A percentile compares a stretch with the other conserved stretches of the same genome.
These are phyloP conservation scores for Drosophila birchii DNA, from an alignment of 2,888 invertebrate species.

Conservation along the genomic window DNA sequence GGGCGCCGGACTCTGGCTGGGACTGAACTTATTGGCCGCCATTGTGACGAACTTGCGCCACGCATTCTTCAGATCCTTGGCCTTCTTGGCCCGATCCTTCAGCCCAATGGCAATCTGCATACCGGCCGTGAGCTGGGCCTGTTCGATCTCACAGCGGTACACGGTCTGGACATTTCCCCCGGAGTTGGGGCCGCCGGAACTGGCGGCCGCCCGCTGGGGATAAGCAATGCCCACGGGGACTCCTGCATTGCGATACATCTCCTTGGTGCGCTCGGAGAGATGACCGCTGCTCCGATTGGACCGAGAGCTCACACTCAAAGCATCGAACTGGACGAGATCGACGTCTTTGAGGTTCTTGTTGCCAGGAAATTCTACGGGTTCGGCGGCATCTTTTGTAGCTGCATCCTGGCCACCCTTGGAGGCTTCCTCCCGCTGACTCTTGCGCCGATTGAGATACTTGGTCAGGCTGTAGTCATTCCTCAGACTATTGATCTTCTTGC, in stretches of 20 bases:
- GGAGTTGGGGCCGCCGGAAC: slow-evolving; percentile 46
- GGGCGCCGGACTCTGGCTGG: slow-evolving; percentile 83
- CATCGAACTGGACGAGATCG: slow-evolving; percentile 82
- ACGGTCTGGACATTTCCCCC: slow-evolving; percentile 82
- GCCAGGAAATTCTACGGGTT: slow-evolving; percentile 52
- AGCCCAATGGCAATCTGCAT: slow-evolving; percentile 85
- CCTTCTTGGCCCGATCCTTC: slow-evolving; percentile 84
- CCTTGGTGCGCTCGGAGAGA: slow-evolving; percentile 83
- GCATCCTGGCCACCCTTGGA: slow-evolving; percentile 36
- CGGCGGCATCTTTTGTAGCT: slow-evolving; percentile 38
- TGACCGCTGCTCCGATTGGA: slow-evolving; percentile 83
- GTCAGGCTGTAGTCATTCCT: slow-evolving; percentile 83
- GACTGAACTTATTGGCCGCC: slow-evolving; percentile 84
- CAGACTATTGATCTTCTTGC: slow-evolving; percentile 80
- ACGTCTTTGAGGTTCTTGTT: slow-evolving; percentile 68
- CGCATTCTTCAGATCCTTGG: slow-evolving; percentile 85
- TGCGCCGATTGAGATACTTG: slow-evolving; percentile 83
- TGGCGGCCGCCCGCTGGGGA: slow-evolving; percentile 78
- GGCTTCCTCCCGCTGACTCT: slow-evolving; percentile 64
- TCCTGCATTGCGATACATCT: slow-evolving; percentile 83
- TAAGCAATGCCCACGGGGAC: slow-evolving; percentile 83
- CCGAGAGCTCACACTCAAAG: slow-evolving; percentile 82
- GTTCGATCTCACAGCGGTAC: slow-evolving; percentile 84
- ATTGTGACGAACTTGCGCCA: slow-evolving; percentile 85
- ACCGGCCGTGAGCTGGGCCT: slow-evolving; percentile 83